Evolutionary conservation across 1,140 invertebrate species (phyloP).

Genomic region (Pseudomyrmex dendroicus): DNA sequence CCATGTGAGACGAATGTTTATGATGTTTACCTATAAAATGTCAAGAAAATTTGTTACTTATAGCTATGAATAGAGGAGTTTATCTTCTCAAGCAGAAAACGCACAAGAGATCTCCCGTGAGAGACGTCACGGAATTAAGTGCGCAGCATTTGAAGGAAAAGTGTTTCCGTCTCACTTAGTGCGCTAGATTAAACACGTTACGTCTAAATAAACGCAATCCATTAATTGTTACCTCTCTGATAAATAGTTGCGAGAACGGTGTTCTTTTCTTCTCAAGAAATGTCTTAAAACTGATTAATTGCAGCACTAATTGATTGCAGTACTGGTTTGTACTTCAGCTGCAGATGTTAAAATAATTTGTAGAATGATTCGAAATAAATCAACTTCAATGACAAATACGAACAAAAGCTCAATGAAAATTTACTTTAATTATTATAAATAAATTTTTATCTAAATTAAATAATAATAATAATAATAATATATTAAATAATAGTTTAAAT

Average conservation of each 20-base stretch:
- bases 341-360: neutral
- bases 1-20: too few relatives aligned
- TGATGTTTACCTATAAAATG: too few relatives aligned
- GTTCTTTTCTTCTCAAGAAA: neutral
- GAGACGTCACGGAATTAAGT: constrained; percentile 21
- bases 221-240: neutral
- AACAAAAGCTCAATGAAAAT: neutral
- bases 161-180: constrained; percentile 8
- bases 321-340: constrained; percentile 3
- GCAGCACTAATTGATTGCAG: neutral
- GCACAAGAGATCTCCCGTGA: neutral
- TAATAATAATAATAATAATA: neutral
- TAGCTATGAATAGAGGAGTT: neutral
- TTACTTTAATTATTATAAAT: neutral
- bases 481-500: neutral
- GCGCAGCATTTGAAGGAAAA: constrained; percentile 1
- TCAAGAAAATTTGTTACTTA: constrained; percentile 15
- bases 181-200: constrained; percentile 12
- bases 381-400: neutral
- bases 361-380: constrained; percentile 1
- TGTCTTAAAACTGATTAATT: neutral
- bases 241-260: neutral
- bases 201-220: constrained; percentile 12
- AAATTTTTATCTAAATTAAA: neutral
- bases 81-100: constrained; percentile 10